Base-by-base conservation (phyloP, 2,888 invertebrate species). In the Seira musarum region DNA sequence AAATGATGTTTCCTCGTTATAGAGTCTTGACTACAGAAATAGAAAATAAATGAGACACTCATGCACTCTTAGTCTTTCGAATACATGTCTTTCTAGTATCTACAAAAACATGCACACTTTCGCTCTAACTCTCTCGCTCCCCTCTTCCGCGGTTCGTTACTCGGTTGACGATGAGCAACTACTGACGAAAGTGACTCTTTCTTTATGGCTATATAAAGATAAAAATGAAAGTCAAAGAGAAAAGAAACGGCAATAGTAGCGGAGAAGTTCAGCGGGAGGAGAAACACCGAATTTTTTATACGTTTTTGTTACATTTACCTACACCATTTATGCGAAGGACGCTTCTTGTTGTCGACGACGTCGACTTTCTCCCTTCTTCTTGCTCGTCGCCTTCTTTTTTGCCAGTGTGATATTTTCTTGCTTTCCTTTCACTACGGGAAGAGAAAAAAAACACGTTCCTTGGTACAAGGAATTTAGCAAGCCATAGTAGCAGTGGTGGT, bases 101-200 rank as follows among this genome's bases (percentile, higher is more conserved):
- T 30, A 30, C 8, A 30, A 30, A 8, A 30, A 30, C 30, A 2
- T 30, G 63, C 63, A 61, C 75, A 67, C 49, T 24, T 24, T 17
- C 68, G 22, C 66, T 66, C 30, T 30, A 30, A 30, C 30, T 30
- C 30, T 30, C 30, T 30, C 8, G 30, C 30, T 46, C 46, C 19
- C 17, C 19, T 63, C 40, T 15, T 40, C 40, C 17, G 66, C n/a
- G 22, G 74, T 57, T 74, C 73, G 74, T 70, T 69, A 80, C 80
- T 80, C 82, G 60, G 78, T 74, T 74, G 77, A 69, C 73, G 79
- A 79, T 78, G 82, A 79, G 78, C 71, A 79, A 79, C 75, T 79
- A 82, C 82, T 82, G 82, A 79, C 65, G 67, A 71, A 63, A 53
- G 57, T 64, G 60, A 30, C 2, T 8, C 30, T 30, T 30, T 46